Evolutionary conservation across 2,797 vertebrate genomes (phyloP).

Genomic region (Gymnoscopelus microlampas): DNA sequence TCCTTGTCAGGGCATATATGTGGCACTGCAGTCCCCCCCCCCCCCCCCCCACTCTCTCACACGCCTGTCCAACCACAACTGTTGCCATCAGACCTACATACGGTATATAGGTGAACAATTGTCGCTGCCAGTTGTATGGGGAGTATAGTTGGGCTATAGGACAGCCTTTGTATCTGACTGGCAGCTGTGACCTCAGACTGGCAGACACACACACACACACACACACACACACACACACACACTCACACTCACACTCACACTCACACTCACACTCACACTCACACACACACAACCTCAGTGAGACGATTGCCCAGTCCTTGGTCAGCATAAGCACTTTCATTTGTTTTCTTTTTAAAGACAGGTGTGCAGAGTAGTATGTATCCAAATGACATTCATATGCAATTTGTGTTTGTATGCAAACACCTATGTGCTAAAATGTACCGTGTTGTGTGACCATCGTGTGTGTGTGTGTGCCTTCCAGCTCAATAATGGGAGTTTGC

Average conservation of each 20-base stretch:
- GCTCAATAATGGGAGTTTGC: conserved; percentile 66
- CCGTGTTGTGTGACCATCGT: neutral
- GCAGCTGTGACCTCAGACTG: conserved; percentile 71
- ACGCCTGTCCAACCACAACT: conserved; percentile 53
- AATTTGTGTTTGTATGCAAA: neutral
- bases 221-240: neutral
- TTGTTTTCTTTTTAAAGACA: conserved; percentile 29
- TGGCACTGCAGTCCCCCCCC: neutral
- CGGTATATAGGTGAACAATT: conserved; percentile 57
- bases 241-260: conserved; percentile 16
- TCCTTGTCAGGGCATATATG: neutral
- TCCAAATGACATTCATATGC: conserved; percentile 22
- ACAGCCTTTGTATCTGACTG: conserved; percentile 66
- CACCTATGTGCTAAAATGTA: no score
- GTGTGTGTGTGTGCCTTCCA: neutral
- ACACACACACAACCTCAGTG: neutral
- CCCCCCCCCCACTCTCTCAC: no score
- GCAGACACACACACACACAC: conserved; percentile 22
- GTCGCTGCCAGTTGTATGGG: conserved; percentile 63
- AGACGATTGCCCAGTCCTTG: conserved; percentile 42
- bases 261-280: conserved; percentile 18
- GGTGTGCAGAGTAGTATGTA: conserved; percentile 4
- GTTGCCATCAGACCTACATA: conserved; percentile 42
- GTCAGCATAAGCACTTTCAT: conserved; percentile 48
- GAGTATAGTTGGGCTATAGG: conserved; percentile 48